Conservation (phyloP, 64 coral and sea anemone species). For the Orbicella faveolata region DNA sequence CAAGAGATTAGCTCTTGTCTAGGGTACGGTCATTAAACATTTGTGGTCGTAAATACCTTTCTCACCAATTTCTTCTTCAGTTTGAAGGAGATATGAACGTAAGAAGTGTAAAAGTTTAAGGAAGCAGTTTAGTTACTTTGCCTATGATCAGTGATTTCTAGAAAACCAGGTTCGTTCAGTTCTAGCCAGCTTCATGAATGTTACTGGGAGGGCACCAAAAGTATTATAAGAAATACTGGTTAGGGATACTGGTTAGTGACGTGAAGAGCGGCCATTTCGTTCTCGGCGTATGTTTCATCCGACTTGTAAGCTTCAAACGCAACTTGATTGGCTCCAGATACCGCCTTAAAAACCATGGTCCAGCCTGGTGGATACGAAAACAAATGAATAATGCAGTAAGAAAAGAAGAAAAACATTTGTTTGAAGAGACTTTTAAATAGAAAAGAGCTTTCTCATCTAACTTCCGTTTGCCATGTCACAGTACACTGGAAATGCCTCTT, state of each 20-base stretch:
- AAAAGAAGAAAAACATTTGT: background rate
- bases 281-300: background rate
- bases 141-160: too few species aligned
- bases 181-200: too few species aligned
- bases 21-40: too few species aligned
- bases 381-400: background rate
- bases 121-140: too few species aligned
- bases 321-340: background rate
- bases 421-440: background rate
- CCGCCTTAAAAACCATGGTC: slow-evolving; percentile 32
- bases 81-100: too few species aligned
- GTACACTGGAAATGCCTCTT: background rate
- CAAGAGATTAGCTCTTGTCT: too few species aligned
- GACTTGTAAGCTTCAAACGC: background rate
- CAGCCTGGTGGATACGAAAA: background rate
- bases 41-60: too few species aligned
- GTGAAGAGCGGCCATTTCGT: background rate
- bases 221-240: too few species aligned
- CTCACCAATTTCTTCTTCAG: too few species aligned
- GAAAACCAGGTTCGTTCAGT: too few species aligned
- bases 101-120: too few species aligned
- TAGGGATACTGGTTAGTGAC: background rate
- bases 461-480: slow-evolving; percentile 7
- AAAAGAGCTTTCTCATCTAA: background rate
- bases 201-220: too few species aligned